Conservation (phyloP, 2,888 invertebrate genomes). For the Sesamia inferens region DNA sequence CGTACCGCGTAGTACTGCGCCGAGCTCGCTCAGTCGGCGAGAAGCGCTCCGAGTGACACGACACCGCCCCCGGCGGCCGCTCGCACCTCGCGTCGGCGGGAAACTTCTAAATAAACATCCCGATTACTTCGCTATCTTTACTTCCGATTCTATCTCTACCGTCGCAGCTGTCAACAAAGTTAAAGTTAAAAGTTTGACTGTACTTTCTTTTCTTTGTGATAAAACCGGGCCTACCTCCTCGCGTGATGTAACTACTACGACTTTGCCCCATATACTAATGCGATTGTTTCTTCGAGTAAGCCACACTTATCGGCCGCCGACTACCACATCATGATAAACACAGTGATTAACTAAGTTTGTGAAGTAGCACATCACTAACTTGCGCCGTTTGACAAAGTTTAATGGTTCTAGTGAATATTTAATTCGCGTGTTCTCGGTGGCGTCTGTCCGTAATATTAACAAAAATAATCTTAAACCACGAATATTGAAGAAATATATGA, state of each 20-base stretch:
- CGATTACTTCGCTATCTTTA: slow-evolving; percentile 31
- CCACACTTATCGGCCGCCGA: slow-evolving; percentile 61
- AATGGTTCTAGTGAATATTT: slow-evolving; percentile 55
- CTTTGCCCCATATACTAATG: slow-evolving; percentile 80
- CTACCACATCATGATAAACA: slow-evolving; percentile 65
- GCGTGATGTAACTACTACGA: slow-evolving; percentile 76
- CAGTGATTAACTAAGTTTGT: slow-evolving; percentile 65
- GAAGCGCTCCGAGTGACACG: slow-evolving; percentile 65
- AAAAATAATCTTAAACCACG: slow-evolving; percentile 22
- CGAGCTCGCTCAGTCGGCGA: slow-evolving; percentile 63
- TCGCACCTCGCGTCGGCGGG: slow-evolving; percentile 58
- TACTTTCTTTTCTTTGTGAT: slow-evolving; percentile 37
- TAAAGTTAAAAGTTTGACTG: slow-evolving; percentile 39
- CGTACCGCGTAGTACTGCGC: slow-evolving; percentile 51
- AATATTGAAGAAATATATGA: slow-evolving; percentile 24
- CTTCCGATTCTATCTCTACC: slow-evolving; percentile 7
- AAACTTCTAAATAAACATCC: slow-evolving; percentile 69
- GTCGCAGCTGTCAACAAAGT: slow-evolving; percentile 37
- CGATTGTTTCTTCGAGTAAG: slow-evolving; percentile 75
- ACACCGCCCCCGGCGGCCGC: slow-evolving; percentile 59
- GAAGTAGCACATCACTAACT: slow-evolving; percentile 53
- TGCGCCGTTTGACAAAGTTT: slow-evolving; percentile 50
- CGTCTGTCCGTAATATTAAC: slow-evolving; percentile 22
- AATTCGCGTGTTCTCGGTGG: slow-evolving; percentile 39
- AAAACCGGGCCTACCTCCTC: slow-evolving; percentile 60